Base-by-base conservation (phyloP, 2,113 vertebrate genomes). In the Todiramphus saurophagus region DNA sequence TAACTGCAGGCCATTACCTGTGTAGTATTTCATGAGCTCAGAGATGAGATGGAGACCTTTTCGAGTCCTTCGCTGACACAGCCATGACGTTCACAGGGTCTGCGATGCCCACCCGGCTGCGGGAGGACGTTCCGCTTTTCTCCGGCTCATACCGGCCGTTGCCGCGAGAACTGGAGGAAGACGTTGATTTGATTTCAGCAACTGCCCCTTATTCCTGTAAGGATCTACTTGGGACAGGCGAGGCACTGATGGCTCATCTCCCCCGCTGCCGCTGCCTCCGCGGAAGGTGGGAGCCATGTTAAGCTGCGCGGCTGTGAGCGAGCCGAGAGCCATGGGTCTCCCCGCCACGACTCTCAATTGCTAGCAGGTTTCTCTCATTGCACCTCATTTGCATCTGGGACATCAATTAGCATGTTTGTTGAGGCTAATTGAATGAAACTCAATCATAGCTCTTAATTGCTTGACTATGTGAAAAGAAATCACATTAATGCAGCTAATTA, bases 391-490 rank as follows among this genome's bases (percentile, higher is more conserved):
- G 98, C 98, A 98, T 98, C 98, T 98, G 98, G 94, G 97, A 97
- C 98, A 98, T 99, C 99, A 99, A 99, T 99, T 99, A 99, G 98
- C 98, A 97, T 99, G 99, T 99, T 99, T 99, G 99, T 98, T 97
- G 98, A 99, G 99, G 98, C 99, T 99, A 99, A 99, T 99, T 98
- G 98, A 99, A 99, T 99, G 98, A 99, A 99, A 99, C 98, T 99
- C 99, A 99, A 99, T 99, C 99, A 99, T 98, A 98, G 98, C 98
- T 97, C 97, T 98, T 99, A 99, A 99, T 99, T 99, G 98, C 97
- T 98, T 98, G 98, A 99, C 99, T 99, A 99, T 99, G 99, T 99
- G 98, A 98, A 99, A 99, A 99, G 98, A 99, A 99, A 99, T 99
- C 99, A 99, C 99, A 99, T 99, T 99, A 99, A 99, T 99, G 98